These are phyloP conservation scores for Bergia sp. DNA, from an alignment of 92 coral and sea anemone genomes.

Conservation along the genomic window DNA sequence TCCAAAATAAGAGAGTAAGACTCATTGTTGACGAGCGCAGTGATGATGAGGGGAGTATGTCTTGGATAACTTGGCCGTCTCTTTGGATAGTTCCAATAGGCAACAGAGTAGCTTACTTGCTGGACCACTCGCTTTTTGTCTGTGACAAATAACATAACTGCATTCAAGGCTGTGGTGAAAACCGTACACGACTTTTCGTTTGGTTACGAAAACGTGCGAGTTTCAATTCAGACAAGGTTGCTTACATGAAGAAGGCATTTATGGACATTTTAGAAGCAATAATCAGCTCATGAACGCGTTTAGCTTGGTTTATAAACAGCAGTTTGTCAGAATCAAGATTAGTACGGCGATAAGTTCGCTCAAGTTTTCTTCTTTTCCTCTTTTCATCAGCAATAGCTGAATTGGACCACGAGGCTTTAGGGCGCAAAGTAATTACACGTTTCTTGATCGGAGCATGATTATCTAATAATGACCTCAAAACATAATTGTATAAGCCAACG, in stretches of 20 bases:
- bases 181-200: constrained; percentile 59
- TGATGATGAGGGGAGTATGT: constrained; percentile 17
- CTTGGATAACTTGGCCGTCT: neutral
- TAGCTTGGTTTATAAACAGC: too few relatives aligned
- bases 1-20: neutral
- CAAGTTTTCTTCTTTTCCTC: too few relatives aligned
- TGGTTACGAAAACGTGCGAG: constrained; percentile 57
- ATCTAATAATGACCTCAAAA: too few relatives aligned
- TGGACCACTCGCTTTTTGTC: constrained; percentile 48
- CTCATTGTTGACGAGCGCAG: neutral
- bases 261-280: constrained; percentile 26
- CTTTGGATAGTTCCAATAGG: neutral
- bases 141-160: constrained; percentile 58
- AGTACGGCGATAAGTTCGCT: too few relatives aligned
- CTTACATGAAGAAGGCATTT: constrained; percentile 71
- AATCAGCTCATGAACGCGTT: too few relatives aligned
- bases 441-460: too few relatives aligned
- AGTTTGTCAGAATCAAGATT: too few relatives aligned
- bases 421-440: too few relatives aligned
- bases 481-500: too few relatives aligned
- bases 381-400: too few relatives aligned
- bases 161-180: constrained; percentile 51
- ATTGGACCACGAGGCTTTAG: too few relatives aligned
- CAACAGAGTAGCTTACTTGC: constrained; percentile 43
- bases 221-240: constrained; percentile 66